Percentiles rank a stretch among this genome's conserved stretches.
These are phyloP conservation scores for Rissa tridactyla DNA, from an alignment of 2,113 vertebrate species.

Conservation along the genomic window DNA sequence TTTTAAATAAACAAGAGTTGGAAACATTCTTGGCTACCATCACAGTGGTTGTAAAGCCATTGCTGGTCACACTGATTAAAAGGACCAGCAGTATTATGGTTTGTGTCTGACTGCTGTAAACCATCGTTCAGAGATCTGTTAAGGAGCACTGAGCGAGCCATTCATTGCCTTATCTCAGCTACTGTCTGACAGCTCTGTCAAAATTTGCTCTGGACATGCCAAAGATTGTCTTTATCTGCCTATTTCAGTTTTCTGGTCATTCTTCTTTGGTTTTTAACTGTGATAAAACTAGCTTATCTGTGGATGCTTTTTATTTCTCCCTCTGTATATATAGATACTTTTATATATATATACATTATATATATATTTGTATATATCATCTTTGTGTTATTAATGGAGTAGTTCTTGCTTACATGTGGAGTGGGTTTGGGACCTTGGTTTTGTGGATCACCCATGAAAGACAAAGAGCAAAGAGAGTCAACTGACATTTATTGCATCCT, in stretches of 20 bases:
- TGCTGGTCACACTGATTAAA: not conserved
- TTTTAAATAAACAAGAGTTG: not conserved
- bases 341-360: not conserved
- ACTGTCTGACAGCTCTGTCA: not conserved
- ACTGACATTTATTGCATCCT: not conserved
- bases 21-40: not conserved
- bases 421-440: not conserved
- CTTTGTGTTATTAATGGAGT: not conserved
- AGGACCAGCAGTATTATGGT: not conserved
- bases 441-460: not conserved
- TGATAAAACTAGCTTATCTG: not conserved
- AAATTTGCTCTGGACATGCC: not conserved
- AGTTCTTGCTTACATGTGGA: not conserved
- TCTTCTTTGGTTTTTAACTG: not conserved
- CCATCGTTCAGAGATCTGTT: accelerated
- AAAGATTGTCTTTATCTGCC: not conserved
- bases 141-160: not conserved
- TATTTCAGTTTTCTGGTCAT: not conserved
- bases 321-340: not conserved
- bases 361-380: not conserved
- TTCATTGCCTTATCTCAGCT: not conserved
- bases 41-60: not conserved
- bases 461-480: not conserved
- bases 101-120: not conserved
- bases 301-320: not conserved